Base-by-base conservation (phyloP, 2,888 invertebrate genomes). In the Drosophila limbata region DNA sequence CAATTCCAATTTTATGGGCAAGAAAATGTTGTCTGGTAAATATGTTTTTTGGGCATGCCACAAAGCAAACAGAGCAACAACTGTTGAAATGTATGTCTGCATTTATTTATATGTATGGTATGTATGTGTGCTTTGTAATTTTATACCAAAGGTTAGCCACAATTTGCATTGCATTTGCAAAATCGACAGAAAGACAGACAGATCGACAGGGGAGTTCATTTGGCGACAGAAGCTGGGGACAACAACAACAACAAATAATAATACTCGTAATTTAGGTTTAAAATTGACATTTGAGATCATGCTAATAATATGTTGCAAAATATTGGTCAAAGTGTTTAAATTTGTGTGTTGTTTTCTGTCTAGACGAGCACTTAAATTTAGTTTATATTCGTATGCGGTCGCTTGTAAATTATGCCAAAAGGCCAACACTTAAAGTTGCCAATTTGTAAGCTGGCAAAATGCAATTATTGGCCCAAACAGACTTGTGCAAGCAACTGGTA, bases 91-190 rank as follows among this genome's bases (percentile, higher is more conserved):
- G 21, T 39, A 37, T 35, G 19, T 57, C 35, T 13, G 31, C 28
- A 28, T 28, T 28, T 2, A 28, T 28, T 8, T 28, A 13, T 44
- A 21, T 48, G 11, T 42, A n/a, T 39, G 55, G 11, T 42, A n/a
- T 39, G 55, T 52, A 19, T 59, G 42, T 19, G 47, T 40, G 33
- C 42, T 33, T 13, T 64, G 67, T 77, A 77, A 69, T 77, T 79
- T 74, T 79, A 88, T 82, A 73, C 56, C 83, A 84, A 73, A 86
- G 84, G 79, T 85, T 73, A 81, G 59, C 67, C 68, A 47, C 61
- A 73, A 66, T 77, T 77, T 75, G 77, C 37, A 69, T 66, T 79
- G 72, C 57, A 63, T 66, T 69, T 55, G 44, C 48, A 61, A 51
- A 64, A 52, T 50, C 65, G 72, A 64, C 48, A 42, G 25, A 47